Evolutionary conservation across 2,113 vertebrate species (phyloP).

Genomic region (Pelvicachromis taeniatus): DNA sequence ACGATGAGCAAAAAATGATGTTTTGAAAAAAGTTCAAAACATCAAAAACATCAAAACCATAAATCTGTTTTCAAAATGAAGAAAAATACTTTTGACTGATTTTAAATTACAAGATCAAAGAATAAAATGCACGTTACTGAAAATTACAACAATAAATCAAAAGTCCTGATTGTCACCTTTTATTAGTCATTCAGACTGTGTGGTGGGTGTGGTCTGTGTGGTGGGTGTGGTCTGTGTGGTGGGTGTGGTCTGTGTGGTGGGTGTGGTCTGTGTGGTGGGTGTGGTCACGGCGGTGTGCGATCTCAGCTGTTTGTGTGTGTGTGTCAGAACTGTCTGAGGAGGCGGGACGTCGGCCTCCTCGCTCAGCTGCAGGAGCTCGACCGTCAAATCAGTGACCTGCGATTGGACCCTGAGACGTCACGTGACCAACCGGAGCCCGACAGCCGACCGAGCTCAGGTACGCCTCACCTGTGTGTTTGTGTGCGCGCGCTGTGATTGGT

Average conservation of each 20-base stretch:
- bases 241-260: too few relatives aligned
- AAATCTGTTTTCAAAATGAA: not conserved
- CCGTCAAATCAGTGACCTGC: constrained; percentile 89
- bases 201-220: not conserved
- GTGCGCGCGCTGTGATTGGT: not conserved
- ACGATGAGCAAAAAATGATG: not conserved
- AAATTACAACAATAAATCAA: not conserved
- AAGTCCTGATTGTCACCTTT: not conserved
- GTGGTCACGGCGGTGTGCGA: not conserved
- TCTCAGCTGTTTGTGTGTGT: not conserved
- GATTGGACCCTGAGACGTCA: constrained; percentile 81
- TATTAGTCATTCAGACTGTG: not conserved
- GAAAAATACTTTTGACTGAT: not conserved
- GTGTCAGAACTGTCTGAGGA: constrained; percentile 86
- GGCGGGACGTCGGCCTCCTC: constrained; percentile 85
- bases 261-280: not conserved
- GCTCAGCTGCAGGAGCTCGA: constrained; percentile 89
- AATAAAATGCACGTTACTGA: not conserved
- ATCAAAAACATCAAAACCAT: not conserved
- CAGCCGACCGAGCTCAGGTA: constrained; percentile 93
- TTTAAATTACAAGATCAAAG: not conserved
- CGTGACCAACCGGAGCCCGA: constrained; percentile 85
- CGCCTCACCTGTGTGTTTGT: not conserved
- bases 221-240: too few relatives aligned
- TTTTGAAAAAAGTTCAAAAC: not conserved